These are phyloP conservation scores for Leptestheria dahalacensis DNA, from an alignment of 1,140 invertebrate species.

Conservation along the genomic window DNA sequence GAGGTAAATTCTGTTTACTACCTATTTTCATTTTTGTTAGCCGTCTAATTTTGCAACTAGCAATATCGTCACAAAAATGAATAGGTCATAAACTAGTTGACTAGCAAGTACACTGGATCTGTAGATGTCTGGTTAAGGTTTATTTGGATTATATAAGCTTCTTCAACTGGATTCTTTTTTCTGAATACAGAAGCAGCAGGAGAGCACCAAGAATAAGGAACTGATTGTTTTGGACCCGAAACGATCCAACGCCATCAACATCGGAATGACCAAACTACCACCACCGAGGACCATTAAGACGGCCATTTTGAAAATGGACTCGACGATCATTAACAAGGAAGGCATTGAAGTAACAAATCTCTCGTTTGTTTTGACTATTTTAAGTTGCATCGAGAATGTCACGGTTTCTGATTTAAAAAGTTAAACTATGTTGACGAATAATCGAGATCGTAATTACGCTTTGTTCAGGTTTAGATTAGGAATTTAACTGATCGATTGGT, in stretches of 20 bases:
- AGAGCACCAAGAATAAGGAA: conserved; percentile 85
- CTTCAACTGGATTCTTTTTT: not conserved
- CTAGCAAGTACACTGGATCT: not conserved
- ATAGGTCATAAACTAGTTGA: too few relatives aligned
- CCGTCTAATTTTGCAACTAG: too few relatives aligned
- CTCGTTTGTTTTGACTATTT: conserved; percentile 1
- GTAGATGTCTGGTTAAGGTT: not conserved
- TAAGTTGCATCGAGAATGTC: too few relatives aligned
- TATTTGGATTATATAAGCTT: too few relatives aligned
- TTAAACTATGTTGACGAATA: too few relatives aligned
- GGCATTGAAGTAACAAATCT: conserved; percentile 63
- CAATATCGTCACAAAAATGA: too few relatives aligned
- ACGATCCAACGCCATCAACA: conserved; percentile 97
- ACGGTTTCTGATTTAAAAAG: too few relatives aligned
- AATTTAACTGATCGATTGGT: conserved; percentile 2
- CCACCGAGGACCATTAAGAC: conserved; percentile 93
- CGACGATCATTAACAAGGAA: conserved; percentile 93
- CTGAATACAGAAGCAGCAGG: conserved; percentile 68
- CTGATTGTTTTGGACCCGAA: conserved; percentile 94
- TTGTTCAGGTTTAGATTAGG: too few relatives aligned
- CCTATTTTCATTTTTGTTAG: conserved; percentile 2
- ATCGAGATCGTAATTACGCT: too few relatives aligned
- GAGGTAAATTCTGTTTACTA: conserved; percentile 5
- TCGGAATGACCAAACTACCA: conserved; percentile 97
- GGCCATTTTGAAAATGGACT: conserved; percentile 98